Evolutionary conservation across 2,888 invertebrate genomes (phyloP).

Genomic region (Anthrax anthrax): DNA sequence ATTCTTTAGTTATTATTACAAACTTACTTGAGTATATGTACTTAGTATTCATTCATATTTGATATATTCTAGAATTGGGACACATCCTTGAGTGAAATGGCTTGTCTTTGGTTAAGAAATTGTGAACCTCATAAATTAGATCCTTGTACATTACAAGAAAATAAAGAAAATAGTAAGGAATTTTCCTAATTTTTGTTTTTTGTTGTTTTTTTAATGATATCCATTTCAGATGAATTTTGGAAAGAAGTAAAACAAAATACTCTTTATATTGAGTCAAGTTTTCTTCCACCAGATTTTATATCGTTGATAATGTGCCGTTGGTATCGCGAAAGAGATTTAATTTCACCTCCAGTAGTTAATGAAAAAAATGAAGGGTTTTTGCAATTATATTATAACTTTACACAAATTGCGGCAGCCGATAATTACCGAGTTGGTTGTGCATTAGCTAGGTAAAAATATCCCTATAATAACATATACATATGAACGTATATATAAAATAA

Average conservation of each 20-base stretch:
- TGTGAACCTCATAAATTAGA: conserved; percentile 8
- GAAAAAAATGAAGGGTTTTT: conserved; percentile 5
- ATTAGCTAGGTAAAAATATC: conserved; percentile 13
- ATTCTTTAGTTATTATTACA: too few species aligned
- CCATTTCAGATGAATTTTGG: neutral
- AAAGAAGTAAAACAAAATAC: conserved; percentile 5
- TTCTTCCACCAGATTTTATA: conserved; percentile 10
- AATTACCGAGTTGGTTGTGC: conserved; percentile 12
- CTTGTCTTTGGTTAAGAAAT: conserved; percentile 6
- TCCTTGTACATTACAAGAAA: conserved; percentile 10
- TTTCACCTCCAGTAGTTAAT: neutral
- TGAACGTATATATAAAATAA: too few species aligned
- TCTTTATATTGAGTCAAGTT: conserved; percentile 6
- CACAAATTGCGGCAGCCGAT: conserved; percentile 9
- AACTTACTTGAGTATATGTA: too few species aligned
- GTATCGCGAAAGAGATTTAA: conserved; percentile 13
- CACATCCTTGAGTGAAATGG: conserved; percentile 10
- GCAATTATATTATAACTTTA: conserved; percentile 13
- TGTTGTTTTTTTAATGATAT: neutral
- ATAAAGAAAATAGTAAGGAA: neutral
- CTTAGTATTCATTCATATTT: too few species aligned
- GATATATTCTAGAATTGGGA: conserved; percentile 12
- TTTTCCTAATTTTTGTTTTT: too few species aligned
- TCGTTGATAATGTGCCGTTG: conserved; percentile 10
- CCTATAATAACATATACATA: too few species aligned